A percentile compares a stretch with the other conserved stretches of the same genome.
Evolutionary conservation across 2,113 vertebrate genomes (phyloP).

Genomic region (Circaetus cinerascens): DNA sequence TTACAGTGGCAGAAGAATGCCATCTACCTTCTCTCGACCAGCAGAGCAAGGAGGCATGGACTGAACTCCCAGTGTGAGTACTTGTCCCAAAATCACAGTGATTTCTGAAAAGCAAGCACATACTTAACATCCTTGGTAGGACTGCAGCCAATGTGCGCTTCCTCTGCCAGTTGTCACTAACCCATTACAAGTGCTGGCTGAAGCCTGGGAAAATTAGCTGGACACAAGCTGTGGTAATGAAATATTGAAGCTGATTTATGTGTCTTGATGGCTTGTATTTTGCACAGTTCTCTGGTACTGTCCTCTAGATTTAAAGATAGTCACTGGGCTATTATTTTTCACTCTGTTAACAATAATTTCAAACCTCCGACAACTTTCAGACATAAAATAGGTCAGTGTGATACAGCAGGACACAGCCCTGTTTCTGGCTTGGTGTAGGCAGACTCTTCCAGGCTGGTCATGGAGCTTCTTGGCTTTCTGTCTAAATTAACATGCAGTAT

Average conservation of each 20-base stretch:
- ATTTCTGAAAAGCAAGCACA: neutral
- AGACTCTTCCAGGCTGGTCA: neutral
- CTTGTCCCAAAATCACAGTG: neutral
- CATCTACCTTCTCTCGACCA: neutral
- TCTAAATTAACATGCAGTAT: neutral
- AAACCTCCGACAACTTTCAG: neutral
- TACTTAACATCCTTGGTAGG: neutral
- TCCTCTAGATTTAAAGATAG: neutral
- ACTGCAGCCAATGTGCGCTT: accelerated
- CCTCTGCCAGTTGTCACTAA: neutral
- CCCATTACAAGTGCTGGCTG: neutral
- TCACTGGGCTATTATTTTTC: neutral
- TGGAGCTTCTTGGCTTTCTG: neutral
- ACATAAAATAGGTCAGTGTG: neutral
- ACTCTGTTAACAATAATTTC: neutral
- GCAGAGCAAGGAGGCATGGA: neutral
- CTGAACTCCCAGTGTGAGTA: neutral
- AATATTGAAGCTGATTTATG: neutral
- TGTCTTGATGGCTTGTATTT: neutral
- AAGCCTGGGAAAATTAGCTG: neutral
- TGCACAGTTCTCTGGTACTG: neutral
- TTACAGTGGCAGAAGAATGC: neutral
- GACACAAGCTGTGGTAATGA: neutral
- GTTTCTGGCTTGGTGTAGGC: neutral
- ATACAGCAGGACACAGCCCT: neutral